Conservation (phyloP, 2,113 vertebrate species). For the Psophia crepitans region DNA sequence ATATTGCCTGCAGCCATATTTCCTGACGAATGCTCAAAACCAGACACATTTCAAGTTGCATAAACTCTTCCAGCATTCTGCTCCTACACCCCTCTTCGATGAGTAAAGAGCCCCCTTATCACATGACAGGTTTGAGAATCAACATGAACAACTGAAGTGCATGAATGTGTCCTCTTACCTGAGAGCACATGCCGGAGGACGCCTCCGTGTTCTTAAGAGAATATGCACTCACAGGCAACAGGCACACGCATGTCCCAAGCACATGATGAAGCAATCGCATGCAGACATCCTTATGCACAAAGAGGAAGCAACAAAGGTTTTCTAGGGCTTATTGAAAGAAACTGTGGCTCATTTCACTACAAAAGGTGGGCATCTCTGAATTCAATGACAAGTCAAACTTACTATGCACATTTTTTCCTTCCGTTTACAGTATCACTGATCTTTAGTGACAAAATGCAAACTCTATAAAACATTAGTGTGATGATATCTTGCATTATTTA, state of each 20-base stretch:
- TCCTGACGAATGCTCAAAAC: neutral
- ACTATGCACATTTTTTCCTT: neutral
- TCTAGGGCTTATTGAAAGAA: neutral
- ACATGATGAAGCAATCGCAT: neutral
- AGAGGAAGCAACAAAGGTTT: neutral
- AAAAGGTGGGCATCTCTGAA: neutral
- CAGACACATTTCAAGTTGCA: neutral
- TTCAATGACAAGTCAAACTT: neutral
- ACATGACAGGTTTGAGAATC: neutral
- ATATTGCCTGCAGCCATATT: neutral
- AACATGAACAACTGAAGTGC: neutral
- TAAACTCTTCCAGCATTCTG: neutral
- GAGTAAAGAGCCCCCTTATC: neutral
- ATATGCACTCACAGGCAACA: neutral
- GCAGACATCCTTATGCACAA: neutral
- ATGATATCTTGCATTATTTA: neutral
- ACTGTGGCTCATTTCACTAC: neutral
- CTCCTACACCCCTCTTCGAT: neutral
- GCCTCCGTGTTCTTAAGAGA: accelerated
- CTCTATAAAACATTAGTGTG: neutral
- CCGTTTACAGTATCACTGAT: neutral
- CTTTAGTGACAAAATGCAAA: neutral
- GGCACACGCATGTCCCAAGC: neutral
- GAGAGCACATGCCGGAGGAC: neutral
- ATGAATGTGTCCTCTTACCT: neutral